Base-by-base conservation (phyloP, 2,113 vertebrate genomes). In the Pomatorhinus ruficollis region DNA sequence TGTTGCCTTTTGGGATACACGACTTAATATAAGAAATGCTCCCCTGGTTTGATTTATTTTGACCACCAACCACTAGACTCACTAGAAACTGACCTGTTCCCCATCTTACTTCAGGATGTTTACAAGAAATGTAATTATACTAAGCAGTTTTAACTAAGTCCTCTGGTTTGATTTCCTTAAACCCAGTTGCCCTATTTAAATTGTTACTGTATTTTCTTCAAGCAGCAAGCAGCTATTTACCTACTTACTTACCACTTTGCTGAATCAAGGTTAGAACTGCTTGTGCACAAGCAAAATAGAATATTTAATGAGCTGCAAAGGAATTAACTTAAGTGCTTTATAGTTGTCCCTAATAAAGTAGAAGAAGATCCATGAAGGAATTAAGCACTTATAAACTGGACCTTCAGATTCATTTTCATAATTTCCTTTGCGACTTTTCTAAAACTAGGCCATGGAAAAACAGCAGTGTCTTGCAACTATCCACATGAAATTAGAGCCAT, bases 301-400 rank as follows among this genome's bases (percentile, higher is more conserved):
- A 24, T 85, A 96, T 78, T 69, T 95, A 93, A 91, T 82, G 83
- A 96, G 64, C 65, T 94, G 72, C 87, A 95, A 79, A 95, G 78
- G 54, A 95, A 97, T 89, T 83, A 83, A 87, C 50, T 71, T 52
- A 83, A 88, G 78, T 64, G 79, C 47, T 91, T 66, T 83, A 87
- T 8, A 72, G 64, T 39, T 90, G 82, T 69, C 59, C 86, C 56
- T 65, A 85, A 75, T 61, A 77, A 93, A 80, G 68, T 27, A 95
- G 35, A 57, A 28, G 56, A 84, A 95, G 93, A 93, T 49, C 53
- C 59, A 83, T 16, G 10, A 76, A 76, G 75, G 75, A 78, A 59
- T 78, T 49, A 39, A n/a, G 14, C 19, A 61, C 75, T 50, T 63
- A 63, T 56, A 42, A 96, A 83, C 39, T 33, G 61, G 69, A 90